phyloP scores from a whole-genome alignment of 64 coral and sea anemone genomes.

The Stylophora pistillata region DNA sequence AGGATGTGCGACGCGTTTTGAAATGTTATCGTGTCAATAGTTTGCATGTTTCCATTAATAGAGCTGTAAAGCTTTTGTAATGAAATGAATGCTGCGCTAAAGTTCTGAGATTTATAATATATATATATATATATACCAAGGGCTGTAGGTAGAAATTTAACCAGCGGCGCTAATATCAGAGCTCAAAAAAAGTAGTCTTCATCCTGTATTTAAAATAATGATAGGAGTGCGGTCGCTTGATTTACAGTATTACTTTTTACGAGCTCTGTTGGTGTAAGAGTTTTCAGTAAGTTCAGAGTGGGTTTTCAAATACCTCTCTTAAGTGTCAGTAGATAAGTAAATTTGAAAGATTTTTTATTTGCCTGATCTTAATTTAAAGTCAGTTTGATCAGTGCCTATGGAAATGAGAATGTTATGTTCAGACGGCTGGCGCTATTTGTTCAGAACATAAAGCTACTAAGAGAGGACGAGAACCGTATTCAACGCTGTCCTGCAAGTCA shows the following conservation, averaged over 20 bases:
- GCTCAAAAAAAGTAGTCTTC: not conserved
- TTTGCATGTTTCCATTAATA: not conserved
- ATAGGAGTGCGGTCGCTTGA: not conserved
- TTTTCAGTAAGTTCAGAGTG: not conserved
- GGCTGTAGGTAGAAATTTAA: not conserved
- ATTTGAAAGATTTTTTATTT: not conserved
- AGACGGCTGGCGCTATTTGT: not conserved
- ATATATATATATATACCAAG: not conserved
- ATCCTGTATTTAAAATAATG: not conserved
- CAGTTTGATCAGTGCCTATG: too few relatives aligned
- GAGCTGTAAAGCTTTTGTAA: slow-evolving; percentile 17
- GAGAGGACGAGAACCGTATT: not conserved
- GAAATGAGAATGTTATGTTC: too few relatives aligned
- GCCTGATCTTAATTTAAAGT: not conserved
- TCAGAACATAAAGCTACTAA: not conserved
- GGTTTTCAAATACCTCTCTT: not conserved
- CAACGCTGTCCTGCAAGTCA: slow-evolving; percentile 28
- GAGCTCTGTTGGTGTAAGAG: not conserved
- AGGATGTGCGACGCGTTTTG: not conserved
- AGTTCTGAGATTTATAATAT: slow-evolving; percentile 16
- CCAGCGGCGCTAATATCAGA: not conserved
- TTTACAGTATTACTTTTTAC: not conserved
- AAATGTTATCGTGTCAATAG: not conserved
- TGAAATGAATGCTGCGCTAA: not conserved
- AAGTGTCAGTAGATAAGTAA: not conserved